phyloP scores from a whole-genome alignment of 2,113 vertebrate genomes.

The Callipepla squamata region DNA sequence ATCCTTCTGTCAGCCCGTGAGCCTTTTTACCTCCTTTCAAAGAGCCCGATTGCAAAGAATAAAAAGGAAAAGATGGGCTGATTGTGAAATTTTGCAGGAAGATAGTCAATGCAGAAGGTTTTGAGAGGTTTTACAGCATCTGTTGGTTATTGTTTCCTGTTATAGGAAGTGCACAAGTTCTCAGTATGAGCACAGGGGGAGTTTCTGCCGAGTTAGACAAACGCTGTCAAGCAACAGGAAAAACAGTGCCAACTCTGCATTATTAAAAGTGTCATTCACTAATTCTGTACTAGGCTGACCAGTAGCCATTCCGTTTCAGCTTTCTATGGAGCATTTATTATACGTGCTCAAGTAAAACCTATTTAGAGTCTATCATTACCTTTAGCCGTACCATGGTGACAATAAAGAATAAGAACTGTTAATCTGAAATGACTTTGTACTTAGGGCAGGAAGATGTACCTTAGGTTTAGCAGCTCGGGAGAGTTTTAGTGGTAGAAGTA shows the following conservation, averaged over 20 bases:
- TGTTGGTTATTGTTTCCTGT: background rate
- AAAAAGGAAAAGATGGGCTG: background rate
- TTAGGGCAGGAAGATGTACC: background rate
- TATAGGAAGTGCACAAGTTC: background rate
- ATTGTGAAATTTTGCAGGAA: background rate
- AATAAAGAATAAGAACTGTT: background rate
- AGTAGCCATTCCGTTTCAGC: background rate
- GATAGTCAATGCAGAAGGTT: background rate
- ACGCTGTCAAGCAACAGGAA: background rate
- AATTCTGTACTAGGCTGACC: background rate
- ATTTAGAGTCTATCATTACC: background rate
- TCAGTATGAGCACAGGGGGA: background rate
- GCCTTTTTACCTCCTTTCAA: background rate
- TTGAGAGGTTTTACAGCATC: background rate
- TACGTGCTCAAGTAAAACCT: background rate
- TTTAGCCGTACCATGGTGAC: background rate
- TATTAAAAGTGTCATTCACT: background rate
- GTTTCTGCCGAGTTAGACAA: background rate
- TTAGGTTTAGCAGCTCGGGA: background rate
- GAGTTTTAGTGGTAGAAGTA: background rate
- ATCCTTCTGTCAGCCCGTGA: background rate
- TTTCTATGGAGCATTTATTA: background rate
- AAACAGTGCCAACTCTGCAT: background rate
- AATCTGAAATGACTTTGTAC: background rate
- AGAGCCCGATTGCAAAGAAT: background rate